These are phyloP conservation scores for Hyaena hyaena DNA, from an alignment of 2,113 vertebrate genomes.

Conservation along the genomic window DNA sequence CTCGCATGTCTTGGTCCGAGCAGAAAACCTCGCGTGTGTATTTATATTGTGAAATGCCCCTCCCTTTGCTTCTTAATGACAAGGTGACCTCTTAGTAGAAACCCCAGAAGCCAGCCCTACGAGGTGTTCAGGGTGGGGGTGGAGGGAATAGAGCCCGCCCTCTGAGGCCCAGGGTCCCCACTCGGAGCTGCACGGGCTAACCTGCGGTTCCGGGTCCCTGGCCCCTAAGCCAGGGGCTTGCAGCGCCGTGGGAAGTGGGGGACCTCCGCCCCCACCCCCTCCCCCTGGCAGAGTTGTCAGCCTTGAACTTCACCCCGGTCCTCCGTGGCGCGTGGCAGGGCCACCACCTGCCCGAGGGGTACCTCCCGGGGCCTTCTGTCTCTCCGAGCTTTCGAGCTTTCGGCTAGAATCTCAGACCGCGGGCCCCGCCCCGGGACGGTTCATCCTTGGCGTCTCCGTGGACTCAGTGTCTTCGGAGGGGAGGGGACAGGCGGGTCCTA, in stretches of 20 bases:
- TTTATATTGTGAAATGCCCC: not conserved
- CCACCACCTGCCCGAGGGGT: not conserved
- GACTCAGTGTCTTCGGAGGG: not conserved
- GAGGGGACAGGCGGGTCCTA: not conserved
- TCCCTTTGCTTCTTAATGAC: not conserved
- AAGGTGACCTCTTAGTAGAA: not conserved
- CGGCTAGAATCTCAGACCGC: not conserved
- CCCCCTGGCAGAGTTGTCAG: rapidly evolving
- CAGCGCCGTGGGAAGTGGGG: not conserved
- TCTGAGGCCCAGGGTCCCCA: not conserved
- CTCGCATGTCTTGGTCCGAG: not conserved
- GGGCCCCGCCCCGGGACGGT: not conserved
- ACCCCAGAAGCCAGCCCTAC: not conserved
- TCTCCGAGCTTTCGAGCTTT: not conserved
- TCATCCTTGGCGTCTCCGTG: not conserved
- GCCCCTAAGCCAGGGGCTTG: not conserved
- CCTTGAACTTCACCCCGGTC: not conserved
- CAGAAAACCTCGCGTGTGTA: not conserved
- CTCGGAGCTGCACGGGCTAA: not conserved
- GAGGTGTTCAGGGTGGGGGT: not conserved
- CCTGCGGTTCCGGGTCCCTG: not conserved
- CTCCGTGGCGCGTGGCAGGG: rapidly evolving
- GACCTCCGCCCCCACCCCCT: rapidly evolving
- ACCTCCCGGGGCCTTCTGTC: not conserved
- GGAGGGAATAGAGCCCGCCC: not conserved